Conservation (phyloP, 2,888 invertebrate species). For the Catocala sponsa region DNA sequence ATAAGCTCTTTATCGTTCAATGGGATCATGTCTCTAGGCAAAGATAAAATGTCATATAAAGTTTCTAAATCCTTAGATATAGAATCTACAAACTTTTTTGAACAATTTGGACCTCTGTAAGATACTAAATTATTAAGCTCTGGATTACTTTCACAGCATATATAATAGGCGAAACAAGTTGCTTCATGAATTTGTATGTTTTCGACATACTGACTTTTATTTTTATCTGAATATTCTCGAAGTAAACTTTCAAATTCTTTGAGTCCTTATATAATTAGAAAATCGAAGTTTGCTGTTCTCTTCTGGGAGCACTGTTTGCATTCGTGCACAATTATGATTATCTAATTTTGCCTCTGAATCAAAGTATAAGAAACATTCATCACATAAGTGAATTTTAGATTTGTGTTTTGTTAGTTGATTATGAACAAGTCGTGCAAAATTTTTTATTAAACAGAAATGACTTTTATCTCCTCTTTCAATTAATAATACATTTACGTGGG, state of each 20-base stretch:
- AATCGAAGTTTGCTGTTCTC: conserved; percentile 6
- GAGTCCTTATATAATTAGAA: conserved; percentile 5
- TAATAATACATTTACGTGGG: conserved; percentile 2
- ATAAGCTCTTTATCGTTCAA: too few relatives aligned
- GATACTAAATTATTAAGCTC: conserved; percentile 6
- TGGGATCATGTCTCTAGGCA: too few relatives aligned
- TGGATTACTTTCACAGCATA: conserved; percentile 7
- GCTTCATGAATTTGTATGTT: conserved; percentile 10
- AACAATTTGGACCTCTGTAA: conserved; percentile 12
- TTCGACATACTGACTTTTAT: conserved; percentile 5
- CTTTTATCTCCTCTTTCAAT: not conserved
- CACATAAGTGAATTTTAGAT: too few relatives aligned
- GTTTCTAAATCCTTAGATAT: too few relatives aligned
- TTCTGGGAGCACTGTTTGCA: conserved; percentile 5
- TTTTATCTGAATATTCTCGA: conserved; percentile 11
- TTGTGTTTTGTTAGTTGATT: conserved; percentile 12
- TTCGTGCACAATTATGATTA: conserved; percentile 8
- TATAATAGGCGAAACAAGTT: conserved; percentile 9
- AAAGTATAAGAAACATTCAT: not conserved
- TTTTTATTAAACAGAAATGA: conserved; percentile 13
- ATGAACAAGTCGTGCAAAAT: conserved; percentile 2
- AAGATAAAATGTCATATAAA: too few relatives aligned
- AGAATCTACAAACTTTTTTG: not conserved
- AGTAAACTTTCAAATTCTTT: conserved; percentile 12
- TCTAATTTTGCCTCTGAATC: not conserved